Evolutionary conservation across 2,797 vertebrate genomes (phyloP).

Genomic region (Eospalax fontanierii): DNA sequence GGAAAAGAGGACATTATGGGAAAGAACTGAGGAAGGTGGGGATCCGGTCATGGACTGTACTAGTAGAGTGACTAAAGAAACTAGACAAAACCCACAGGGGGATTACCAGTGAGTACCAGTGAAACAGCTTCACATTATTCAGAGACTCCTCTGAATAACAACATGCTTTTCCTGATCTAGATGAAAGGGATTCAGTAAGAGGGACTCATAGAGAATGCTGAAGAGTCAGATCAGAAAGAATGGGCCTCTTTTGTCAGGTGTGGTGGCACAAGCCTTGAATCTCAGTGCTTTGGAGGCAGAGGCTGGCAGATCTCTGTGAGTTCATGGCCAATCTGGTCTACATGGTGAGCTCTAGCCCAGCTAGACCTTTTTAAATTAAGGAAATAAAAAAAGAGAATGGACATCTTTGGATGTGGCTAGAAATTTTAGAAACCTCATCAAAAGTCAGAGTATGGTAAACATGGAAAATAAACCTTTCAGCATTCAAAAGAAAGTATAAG

Average conservation of each 20-base stretch:
- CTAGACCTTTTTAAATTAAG: too few species aligned
- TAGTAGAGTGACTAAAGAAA: background rate
- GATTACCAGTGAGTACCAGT: background rate
- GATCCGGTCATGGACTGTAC: background rate
- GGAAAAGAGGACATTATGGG: accelerated
- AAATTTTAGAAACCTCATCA: slow-evolving; percentile 21
- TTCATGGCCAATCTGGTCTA: too few species aligned
- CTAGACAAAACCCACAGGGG: background rate
- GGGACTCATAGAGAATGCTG: background rate
- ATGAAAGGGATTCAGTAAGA: background rate
- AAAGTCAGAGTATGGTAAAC: slow-evolving; percentile 46
- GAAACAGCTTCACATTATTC: background rate
- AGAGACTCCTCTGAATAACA: background rate
- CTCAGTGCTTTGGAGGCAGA: too few species aligned
- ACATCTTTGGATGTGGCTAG: background rate
- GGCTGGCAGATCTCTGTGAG: too few species aligned
- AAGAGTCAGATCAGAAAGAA: background rate
- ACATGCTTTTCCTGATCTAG: background rate
- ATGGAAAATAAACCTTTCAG: background rate
- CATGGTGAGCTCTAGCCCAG: too few species aligned
- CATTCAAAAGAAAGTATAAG: background rate
- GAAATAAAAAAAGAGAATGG: background rate
- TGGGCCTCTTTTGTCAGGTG: background rate
- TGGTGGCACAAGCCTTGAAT: too few species aligned
- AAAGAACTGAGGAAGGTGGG: background rate